Evolutionary conservation across 2,888 invertebrate genomes (phyloP).

Genomic region (Meiosimyza decipiens): DNA sequence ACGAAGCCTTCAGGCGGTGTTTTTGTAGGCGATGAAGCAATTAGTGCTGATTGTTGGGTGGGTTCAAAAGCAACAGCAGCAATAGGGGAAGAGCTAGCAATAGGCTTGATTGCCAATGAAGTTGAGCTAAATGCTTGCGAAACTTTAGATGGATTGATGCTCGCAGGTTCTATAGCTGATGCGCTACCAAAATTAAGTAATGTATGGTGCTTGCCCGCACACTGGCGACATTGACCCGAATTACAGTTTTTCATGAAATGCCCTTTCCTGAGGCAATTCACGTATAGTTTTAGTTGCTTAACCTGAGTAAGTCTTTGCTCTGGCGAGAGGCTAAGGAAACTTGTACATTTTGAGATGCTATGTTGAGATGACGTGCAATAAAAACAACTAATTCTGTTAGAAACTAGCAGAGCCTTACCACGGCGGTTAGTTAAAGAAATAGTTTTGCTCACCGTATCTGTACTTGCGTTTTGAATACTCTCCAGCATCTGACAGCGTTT

Average conservation of each 20-base stretch:
- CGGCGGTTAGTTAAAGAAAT: neutral
- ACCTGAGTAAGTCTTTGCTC: conserved; percentile 28
- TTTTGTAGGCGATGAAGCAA: neutral
- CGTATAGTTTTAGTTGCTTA: conserved; percentile 30
- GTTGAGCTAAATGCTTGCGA: neutral
- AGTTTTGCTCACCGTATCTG: neutral
- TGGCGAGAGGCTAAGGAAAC: conserved; percentile 25
- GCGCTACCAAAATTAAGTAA: conserved; percentile 18
- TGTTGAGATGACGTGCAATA: conserved; percentile 21
- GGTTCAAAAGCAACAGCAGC: neutral
- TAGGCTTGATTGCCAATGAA: neutral
- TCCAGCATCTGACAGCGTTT: conserved; percentile 29
- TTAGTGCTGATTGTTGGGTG: neutral
- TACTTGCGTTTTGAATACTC: conserved; percentile 12
- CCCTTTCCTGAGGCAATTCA: conserved; percentile 37
- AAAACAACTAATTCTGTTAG: conserved; percentile 3
- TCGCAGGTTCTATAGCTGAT: no score
- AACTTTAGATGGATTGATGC: neutral
- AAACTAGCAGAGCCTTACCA: conserved; percentile 20
- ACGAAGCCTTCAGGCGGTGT: neutral
- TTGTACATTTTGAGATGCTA: conserved; percentile 19
- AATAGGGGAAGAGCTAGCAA: neutral
- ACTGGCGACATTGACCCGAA: conserved; percentile 25
- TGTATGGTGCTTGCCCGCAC: conserved; percentile 30
- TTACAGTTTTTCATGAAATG: conserved; percentile 29